A percentile compares a stretch with the other conserved stretches of the same genome.
Evolutionary conservation across 2,113 vertebrate genomes (phyloP).

Genomic region (Pheucticus melanocephalus): DNA sequence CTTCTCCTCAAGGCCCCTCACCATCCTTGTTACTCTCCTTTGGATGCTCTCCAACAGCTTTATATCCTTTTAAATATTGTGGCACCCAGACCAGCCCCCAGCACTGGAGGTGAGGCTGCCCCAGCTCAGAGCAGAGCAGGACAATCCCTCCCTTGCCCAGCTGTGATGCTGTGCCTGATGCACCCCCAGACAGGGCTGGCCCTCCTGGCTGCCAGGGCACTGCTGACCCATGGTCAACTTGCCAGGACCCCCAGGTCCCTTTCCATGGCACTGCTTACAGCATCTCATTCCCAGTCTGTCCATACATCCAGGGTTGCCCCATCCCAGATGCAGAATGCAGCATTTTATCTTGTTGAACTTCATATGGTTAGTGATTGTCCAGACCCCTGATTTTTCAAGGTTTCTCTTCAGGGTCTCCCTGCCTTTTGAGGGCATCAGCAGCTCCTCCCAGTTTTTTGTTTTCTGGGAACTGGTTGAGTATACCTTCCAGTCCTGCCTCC

Average conservation of each 20-base stretch:
- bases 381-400: neutral
- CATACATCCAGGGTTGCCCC: neutral
- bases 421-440: neutral
- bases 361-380: neutral
- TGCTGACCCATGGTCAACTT: neutral
- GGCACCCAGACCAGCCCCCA: neutral
- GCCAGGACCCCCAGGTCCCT: neutral
- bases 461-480: neutral
- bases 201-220: neutral
- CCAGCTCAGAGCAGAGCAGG: neutral
- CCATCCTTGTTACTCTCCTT: neutral
- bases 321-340: rapidly evolving
- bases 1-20: neutral
- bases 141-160: neutral
- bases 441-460: neutral
- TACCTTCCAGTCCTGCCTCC: neutral
- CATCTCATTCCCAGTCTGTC: neutral
- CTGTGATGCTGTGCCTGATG: neutral
- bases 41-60: neutral
- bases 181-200: rapidly evolving
- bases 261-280: neutral
- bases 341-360: neutral
- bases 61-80: neutral
- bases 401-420: neutral
- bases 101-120: neutral